Base-by-base conservation (phyloP, 2,113 vertebrate species). In the Strix uralensis region DNA sequence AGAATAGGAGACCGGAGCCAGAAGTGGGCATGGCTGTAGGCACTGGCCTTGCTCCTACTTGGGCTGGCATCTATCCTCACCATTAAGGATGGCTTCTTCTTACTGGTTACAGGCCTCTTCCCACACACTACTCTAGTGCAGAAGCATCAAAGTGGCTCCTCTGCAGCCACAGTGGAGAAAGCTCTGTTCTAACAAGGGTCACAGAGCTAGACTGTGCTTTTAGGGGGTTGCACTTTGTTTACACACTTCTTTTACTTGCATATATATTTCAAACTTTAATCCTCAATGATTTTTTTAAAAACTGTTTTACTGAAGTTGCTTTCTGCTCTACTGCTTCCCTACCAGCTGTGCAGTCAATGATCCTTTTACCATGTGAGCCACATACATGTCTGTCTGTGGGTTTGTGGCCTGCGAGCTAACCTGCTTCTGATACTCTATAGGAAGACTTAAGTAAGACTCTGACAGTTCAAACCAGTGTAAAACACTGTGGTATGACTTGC, bases 11-110 rank as follows among this genome's bases (percentile, higher is more conserved):
- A 70, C 5, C 32, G 55, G 29, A 84, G 26, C 10, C 40, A 59
- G 42, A 62, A 17, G 18, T 0, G 4, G 14, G 10, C 25, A 59
- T 2, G 11, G 17, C 22, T 88, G 13, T 32, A 46, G 47, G 26
- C 44, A 52, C 3, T 17, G 14, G 9, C 20, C n/a, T 66, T 58
- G n/a, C 18, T 74, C 3, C 29, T 58, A 1, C 0, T 1, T 0
- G 2, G 22, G 23, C 34, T 73, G 15, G n/a, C 30, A 59, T 5
- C 15, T 51, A 47, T 3, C 18, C 29, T 59, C 34, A 32, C 9
- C 34, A 47, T 3, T 17, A 86, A 38, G 65, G 36, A 19, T 15
- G 14, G 21, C 32, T 78, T 54, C 51, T 73, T 54, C 46, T 81
- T n/a, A 30, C 16, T 2, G 3, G 15, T 25, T 55, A 22, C n/a